Percentiles rank a stretch among this genome's conserved stretches.
phyloP scores from a whole-genome alignment of 2,888 invertebrate genomes.

The Volucella inanis region DNA sequence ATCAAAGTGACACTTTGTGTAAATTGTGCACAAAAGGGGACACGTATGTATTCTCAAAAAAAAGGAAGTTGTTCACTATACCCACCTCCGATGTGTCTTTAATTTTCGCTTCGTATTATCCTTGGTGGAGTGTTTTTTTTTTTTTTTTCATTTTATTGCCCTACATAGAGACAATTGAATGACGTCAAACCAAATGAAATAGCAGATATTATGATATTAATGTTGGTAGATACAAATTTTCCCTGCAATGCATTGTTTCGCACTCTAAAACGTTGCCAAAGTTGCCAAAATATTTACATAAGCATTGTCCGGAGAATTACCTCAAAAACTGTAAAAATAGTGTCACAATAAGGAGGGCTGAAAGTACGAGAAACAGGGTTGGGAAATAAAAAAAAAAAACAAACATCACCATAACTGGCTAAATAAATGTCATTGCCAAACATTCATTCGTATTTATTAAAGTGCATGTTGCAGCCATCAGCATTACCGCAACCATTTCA shows the following conservation, averaged over 20 bases:
- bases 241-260: not conserved
- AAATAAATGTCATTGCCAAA: conserved; percentile 70
- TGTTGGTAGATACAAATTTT: conserved; percentile 13
- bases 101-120: not conserved
- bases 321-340: conserved; percentile 33
- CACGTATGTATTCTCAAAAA: conserved; percentile 30
- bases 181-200: conserved; percentile 44
- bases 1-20: conserved; percentile 64
- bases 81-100: not conserved
- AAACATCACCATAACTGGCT: conserved; percentile 71
- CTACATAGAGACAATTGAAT: conserved; percentile 51
- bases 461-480: conserved; percentile 71
- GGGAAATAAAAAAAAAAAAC: conserved; percentile 10
- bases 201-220: conserved; percentile 2
- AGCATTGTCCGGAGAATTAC: conserved; percentile 16
- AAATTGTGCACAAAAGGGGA: conserved; percentile 58
- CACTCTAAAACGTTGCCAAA: conserved; percentile 28
- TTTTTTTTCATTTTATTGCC: conserved; percentile 6
- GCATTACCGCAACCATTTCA: conserved; percentile 67
- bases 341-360: conserved; percentile 20
- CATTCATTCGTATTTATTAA: conserved; percentile 71
- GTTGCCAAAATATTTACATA: conserved; percentile 69
- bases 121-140: conserved; percentile 24
- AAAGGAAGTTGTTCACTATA: not conserved
- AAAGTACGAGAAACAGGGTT: not conserved